Conservation (phyloP, 2,113 vertebrate genomes). For the Probosciger aterrimus region DNA sequence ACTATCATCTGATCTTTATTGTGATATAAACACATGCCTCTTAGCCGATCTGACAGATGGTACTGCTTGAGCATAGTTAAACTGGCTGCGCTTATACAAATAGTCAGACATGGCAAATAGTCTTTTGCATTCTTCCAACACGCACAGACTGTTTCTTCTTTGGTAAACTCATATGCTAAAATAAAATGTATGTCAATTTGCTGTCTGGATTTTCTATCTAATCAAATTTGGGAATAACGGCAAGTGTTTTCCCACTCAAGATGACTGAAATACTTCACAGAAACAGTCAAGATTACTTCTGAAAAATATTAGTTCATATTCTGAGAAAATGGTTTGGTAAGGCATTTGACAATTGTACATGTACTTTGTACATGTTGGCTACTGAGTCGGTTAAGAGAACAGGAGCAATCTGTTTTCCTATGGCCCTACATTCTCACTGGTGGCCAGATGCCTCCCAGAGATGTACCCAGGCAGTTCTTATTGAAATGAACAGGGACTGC, state of each 20-base stretch:
- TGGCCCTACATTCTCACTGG: neutral
- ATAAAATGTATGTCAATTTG: neutral
- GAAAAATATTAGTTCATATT: neutral
- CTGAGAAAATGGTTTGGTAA: neutral
- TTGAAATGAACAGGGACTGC: neutral
- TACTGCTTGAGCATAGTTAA: neutral
- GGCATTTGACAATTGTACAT: neutral
- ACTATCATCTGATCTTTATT: neutral
- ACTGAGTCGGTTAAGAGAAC: neutral
- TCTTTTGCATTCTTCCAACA: constrained; percentile 6
- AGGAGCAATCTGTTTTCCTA: neutral
- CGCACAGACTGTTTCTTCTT: neutral
- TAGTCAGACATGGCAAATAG: constrained; percentile 20
- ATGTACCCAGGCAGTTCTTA: neutral
- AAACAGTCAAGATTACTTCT: neutral
- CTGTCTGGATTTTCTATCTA: constrained; percentile 7
- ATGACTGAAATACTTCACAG: neutral
- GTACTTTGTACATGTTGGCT: neutral
- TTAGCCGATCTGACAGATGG: constrained; percentile 36
- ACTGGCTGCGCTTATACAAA: neutral
- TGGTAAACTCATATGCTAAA: neutral
- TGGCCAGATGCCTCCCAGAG: neutral
- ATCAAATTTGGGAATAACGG: neutral
- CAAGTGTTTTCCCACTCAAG: neutral
- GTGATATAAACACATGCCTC: neutral